Percentiles rank a stretch among this genome's conserved stretches.
Conservation (phyloP, 2,113 vertebrate genomes). For the Notechis scutatus region DNA sequence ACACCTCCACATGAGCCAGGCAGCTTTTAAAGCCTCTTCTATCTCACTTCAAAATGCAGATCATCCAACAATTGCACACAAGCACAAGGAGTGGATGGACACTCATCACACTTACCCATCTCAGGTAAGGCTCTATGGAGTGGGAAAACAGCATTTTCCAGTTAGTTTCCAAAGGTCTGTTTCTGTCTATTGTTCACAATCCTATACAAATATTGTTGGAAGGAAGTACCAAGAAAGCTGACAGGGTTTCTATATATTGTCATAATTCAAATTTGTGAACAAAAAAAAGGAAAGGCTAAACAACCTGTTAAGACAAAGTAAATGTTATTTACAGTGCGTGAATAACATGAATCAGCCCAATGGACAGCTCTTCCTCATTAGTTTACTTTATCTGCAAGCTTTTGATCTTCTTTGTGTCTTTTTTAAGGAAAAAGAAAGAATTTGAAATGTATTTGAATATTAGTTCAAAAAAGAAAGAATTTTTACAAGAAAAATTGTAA, state of each 20-base stretch:
- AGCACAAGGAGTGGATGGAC: neutral
- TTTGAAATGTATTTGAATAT: no score
- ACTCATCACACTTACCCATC: neutral
- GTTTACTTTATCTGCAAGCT: neutral
- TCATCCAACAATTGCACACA: neutral
- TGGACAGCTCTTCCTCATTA: neutral
- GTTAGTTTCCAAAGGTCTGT: neutral
- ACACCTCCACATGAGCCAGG: neutral
- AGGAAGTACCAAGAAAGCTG: neutral
- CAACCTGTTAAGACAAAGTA: neutral
- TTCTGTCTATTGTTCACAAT: neutral
- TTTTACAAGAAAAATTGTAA: no score
- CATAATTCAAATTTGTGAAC: neutral
- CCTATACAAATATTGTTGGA: neutral
- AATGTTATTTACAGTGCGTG: neutral
- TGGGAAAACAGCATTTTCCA: neutral
- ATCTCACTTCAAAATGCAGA: neutral
- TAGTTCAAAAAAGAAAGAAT: neutral
- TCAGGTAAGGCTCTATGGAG: constrained; percentile 7
- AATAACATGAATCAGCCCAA: neutral
- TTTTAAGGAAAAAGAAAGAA: neutral
- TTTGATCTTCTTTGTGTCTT: neutral
- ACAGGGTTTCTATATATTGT: neutral
- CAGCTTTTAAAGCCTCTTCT: constrained; percentile 2
- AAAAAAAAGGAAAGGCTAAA: neutral